Conservation (phyloP, 2,113 vertebrate species). For the Cavia aperea region DNA sequence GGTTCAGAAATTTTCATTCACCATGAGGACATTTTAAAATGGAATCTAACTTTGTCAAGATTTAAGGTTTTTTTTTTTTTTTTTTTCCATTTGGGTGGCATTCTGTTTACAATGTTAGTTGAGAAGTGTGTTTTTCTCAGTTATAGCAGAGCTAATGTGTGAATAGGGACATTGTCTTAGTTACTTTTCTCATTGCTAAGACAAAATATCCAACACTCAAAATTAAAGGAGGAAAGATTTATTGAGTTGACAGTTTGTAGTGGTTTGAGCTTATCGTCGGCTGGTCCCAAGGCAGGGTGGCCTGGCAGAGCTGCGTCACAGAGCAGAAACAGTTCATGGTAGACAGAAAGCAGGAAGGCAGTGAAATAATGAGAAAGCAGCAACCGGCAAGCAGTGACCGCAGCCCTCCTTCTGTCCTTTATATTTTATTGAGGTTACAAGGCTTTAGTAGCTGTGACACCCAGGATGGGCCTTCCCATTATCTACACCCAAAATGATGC, state of each 20-base stretch:
- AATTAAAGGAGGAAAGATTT: not conserved
- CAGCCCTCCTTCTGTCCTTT: not conserved
- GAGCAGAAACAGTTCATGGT: not conserved
- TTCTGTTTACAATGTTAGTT: conserved; percentile 28
- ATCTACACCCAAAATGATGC: not conserved
- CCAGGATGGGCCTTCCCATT: not conserved
- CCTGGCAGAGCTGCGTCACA: not conserved
- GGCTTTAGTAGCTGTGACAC: not conserved
- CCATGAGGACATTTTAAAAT: conserved; percentile 15
- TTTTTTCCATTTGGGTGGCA: conserved; percentile 18
- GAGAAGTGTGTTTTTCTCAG: not conserved
- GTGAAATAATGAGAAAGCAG: not conserved
- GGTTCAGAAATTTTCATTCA: conserved; percentile 26
- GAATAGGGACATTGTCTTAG: not conserved
- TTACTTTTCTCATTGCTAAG: not conserved
- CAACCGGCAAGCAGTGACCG: not conserved
- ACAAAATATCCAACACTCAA: not conserved
- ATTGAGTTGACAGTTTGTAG: not conserved
- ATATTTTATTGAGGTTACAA: not conserved
- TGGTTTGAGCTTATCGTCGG: not conserved
- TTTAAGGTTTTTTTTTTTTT: conserved; percentile 40
- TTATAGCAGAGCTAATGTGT: conserved; percentile 3
- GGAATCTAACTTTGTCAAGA: not conserved
- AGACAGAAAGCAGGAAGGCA: not conserved
- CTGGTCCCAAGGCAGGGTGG: not conserved